Conservation (phyloP, 2,797 vertebrate genomes). For the Gymnoscopelus microlampas region DNA sequence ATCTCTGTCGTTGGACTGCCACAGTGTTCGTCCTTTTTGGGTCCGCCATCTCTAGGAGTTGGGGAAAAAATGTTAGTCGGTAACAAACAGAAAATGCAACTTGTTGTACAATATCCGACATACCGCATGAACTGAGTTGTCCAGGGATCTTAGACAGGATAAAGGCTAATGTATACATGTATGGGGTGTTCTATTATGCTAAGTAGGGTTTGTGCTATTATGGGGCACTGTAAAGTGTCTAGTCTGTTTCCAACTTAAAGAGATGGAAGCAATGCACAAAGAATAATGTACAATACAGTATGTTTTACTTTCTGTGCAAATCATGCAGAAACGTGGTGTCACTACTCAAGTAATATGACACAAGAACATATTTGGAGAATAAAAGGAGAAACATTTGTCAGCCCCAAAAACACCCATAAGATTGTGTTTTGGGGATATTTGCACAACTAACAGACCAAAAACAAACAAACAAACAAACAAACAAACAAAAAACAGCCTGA, state of each 20-base stretch:
- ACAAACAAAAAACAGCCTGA: background rate
- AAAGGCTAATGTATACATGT: conserved; percentile 8
- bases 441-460: background rate
- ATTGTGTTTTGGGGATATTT: background rate
- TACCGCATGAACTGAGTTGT: background rate
- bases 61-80: conserved; percentile 38
- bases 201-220: conserved; percentile 33
- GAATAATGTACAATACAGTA: too few relatives aligned
- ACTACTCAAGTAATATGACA: background rate
- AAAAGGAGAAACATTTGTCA: background rate
- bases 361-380: background rate
- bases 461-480: background rate
- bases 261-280: background rate
- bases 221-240: conserved; percentile 16
- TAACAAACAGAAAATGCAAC: conserved; percentile 25
- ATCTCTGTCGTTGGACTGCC: conserved; percentile 34
- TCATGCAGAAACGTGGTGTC: too few relatives aligned
- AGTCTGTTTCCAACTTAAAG: conserved; percentile 6
- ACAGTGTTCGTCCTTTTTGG: conserved; percentile 39
- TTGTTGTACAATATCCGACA: conserved; percentile 14
- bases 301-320: too few relatives aligned
- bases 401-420: background rate
- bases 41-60: conserved; percentile 63
- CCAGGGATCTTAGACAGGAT: conserved; percentile 40
- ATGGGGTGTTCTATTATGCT: background rate